Conservation (phyloP, 2,797 vertebrate genomes). For the Protosalanx chinensis region DNA sequence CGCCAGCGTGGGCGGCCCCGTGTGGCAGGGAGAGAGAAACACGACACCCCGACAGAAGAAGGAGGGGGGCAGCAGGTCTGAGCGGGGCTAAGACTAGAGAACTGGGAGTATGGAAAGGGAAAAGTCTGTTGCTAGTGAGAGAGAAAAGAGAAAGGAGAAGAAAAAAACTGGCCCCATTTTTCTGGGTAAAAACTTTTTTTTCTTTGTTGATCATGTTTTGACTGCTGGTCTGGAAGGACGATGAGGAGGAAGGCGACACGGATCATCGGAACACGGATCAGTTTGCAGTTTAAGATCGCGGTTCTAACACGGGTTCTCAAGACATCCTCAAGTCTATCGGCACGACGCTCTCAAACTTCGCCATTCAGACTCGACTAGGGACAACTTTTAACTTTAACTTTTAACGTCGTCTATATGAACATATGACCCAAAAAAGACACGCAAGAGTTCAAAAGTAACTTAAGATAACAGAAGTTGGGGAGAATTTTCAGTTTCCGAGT, state of each 20-base stretch:
- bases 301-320: constrained; percentile 20
- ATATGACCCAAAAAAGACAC: constrained; percentile 13
- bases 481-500: constrained; percentile 8
- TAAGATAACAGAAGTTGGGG: constrained; percentile 18
- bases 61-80: constrained; percentile 37
- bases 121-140: constrained; percentile 68
- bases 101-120: constrained; percentile 73
- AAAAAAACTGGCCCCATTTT: constrained; percentile 36
- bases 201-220: constrained; percentile 43
- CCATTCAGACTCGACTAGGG: constrained; percentile 59
- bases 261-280: constrained; percentile 45
- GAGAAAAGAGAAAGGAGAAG: constrained; percentile 45
- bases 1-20: constrained; percentile 79
- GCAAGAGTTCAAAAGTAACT: constrained; percentile 16
- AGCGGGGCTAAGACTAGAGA: constrained; percentile 36
- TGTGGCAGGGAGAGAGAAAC: constrained; percentile 78
- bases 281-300: constrained; percentile 44
- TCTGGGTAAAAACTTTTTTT: constrained; percentile 45
- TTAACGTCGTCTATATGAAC: constrained; percentile 3
- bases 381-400: constrained; percentile 48
- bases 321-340: constrained; percentile 24
- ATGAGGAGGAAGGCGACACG: constrained; percentile 57
- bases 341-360: constrained; percentile 57
- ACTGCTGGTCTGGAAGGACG: constrained; percentile 39
- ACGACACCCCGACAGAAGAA: constrained; percentile 70